A percentile compares a stretch with the other conserved stretches of the same genome.
These are phyloP conservation scores for Sinella curviseta DNA, from an alignment of 1,140 invertebrate genomes.

Conservation along the genomic window DNA sequence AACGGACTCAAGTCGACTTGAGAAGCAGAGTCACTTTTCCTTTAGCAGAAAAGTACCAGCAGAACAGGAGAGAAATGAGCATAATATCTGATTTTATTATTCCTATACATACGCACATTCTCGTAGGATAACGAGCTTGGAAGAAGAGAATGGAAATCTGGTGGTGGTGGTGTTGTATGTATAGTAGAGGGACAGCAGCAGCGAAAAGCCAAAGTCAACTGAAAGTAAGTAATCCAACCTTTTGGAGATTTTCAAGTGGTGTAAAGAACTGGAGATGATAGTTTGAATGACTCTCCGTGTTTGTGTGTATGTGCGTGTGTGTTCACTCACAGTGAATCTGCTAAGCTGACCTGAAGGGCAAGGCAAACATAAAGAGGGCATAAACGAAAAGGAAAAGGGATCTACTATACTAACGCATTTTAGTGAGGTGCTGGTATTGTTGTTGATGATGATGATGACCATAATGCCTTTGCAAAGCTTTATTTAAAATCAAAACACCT, in stretches of 20 bases:
- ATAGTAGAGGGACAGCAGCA: too few relatives aligned
- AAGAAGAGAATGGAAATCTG: background rate
- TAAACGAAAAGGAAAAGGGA: background rate
- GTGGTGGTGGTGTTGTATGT: too few relatives aligned
- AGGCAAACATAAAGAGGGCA: background rate
- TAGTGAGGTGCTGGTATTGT: background rate
- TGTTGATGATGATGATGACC: background rate
- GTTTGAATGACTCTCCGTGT: slow-evolving; percentile 1
- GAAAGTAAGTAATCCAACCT: slow-evolving; percentile 9
- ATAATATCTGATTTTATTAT: background rate
- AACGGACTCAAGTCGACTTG: too few relatives aligned
- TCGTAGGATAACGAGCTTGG: background rate
- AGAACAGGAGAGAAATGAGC: background rate
- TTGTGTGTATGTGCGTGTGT: background rate
- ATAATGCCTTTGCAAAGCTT: background rate
- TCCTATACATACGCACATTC: background rate
- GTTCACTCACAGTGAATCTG: background rate
- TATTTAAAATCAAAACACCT: slow-evolving; percentile 5
- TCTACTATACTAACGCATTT: background rate
- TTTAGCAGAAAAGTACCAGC: background rate
- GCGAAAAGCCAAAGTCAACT: background rate
- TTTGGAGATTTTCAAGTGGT: background rate
- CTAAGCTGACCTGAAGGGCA: slow-evolving; percentile 18
- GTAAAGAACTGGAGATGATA: background rate
- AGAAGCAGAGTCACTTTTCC: too few relatives aligned